Base-by-base conservation (phyloP, 2,888 invertebrate genomes). In the Noctua fimbriata region DNA sequence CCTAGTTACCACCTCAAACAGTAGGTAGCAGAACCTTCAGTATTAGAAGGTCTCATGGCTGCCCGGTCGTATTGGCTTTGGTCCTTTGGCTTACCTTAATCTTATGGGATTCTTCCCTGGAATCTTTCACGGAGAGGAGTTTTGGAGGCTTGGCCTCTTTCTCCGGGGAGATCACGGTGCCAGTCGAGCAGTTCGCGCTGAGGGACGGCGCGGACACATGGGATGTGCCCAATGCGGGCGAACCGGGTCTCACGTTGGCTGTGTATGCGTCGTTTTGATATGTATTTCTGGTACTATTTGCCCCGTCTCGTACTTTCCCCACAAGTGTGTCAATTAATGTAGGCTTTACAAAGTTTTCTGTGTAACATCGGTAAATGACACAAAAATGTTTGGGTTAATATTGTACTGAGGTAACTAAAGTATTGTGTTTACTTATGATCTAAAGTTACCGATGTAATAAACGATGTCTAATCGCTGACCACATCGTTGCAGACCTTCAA, bases 181-280 rank as follows among this genome's bases (percentile, higher is more conserved):
- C 81, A 75, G 88, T 78, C 72, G 92, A 86, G 84, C 90, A 89
- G 88, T 89, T 90, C 66, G 89, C 93, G 55, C 92, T 88, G 67
- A 93, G 89, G 24, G 94, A 92, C 83, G 91, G 93, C 83, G 91
- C 82, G 66, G 93, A 91, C 69, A 89, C 79, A 79, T 87, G 92
- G 87, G 85, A 87, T 76, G 88, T 83, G 76, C 88, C 88, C 86
- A 92, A 87, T 75, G 91, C 90, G 71, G 96, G 95, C 74, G 96
- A 95, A 74, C 95, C 96, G 72, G 96, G 94, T 44, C 95, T 93
- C 79, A 93, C 93, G 88, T 89, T 85, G 85, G 96, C 96, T 96
- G 93, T 85, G 87, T 84, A 79, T 77, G 87, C 79, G 85, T 83
- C 71, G 79, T 69, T 81, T 82, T 86, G 69, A 70, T 86, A 80